These are phyloP conservation scores for Ips typographus DNA, from an alignment of 1,140 invertebrate species.

Conservation along the genomic window DNA sequence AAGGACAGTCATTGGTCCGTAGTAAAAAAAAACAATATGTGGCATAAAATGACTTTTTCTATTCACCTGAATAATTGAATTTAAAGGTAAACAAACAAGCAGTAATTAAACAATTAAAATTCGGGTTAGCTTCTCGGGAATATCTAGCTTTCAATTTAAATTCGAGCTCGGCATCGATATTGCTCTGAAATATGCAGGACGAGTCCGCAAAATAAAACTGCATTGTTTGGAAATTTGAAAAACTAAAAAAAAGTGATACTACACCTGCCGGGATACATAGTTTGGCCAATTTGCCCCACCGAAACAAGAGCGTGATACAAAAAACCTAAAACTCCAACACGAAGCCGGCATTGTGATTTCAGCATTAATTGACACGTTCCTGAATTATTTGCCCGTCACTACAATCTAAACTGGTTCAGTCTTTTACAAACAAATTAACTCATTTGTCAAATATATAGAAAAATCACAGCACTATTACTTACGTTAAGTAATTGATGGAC, in stretches of 20 bases:
- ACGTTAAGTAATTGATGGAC: not conserved
- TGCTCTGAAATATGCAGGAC: not conserved
- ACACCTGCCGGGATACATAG: not conserved
- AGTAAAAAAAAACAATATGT: too few relatives aligned
- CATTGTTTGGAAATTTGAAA: not conserved
- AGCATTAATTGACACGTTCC: conserved; percentile 3
- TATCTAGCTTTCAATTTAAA: too few relatives aligned
- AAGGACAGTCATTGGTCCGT: too few relatives aligned
- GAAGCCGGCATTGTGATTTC: not conserved
- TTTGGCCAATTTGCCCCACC: not conserved
- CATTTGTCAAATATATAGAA: not conserved
- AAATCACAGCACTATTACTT: conserved; percentile 5
- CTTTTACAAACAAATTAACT: not conserved
- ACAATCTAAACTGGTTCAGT: not conserved
- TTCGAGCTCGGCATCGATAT: not conserved
- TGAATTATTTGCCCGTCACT: not conserved
- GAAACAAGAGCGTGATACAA: not conserved
- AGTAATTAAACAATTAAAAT: too few relatives aligned
- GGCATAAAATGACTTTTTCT: too few relatives aligned
- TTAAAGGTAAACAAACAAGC: too few relatives aligned
- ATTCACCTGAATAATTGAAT: too few relatives aligned
- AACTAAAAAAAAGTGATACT: not conserved
- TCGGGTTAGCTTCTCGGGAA: too few relatives aligned
- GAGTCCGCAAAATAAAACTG: not conserved
- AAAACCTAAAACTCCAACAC: not conserved